Evolutionary conservation across 92 coral and sea anemone species (phyloP), one percentile per base, ranked within the genome.

Genomic region (Parazoanthus darwini): DNA sequence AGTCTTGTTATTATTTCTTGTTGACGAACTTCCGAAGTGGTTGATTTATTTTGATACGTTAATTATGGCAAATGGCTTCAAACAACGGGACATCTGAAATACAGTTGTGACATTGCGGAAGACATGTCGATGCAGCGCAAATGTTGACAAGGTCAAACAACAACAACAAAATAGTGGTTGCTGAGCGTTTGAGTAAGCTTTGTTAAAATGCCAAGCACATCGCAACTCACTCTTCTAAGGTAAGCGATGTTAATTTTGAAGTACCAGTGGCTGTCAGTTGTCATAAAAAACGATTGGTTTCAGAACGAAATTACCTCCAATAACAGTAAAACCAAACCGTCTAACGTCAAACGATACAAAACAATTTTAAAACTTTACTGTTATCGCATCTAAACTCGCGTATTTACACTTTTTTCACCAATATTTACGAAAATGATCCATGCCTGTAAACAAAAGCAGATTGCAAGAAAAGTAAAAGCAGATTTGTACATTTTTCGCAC

Each of bases 21-120:
- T 6, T 74, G 79, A 74, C 79, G 43, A 36, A 74, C 22, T 66
- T 74, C 79, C 48, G 79, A 33, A 74, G 79, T 74, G 50, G 20
- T 74, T 0, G 78, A 74, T 74, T 50, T 1, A 74, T 38, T 74
- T 74, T 77, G 58, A 77, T 39, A 39, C 4, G 42, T 2, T 39
- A 39, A 39, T 29, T 29, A 29, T 29, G 14, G 5, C 80, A 39
- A 77, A 77, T 42, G 56, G 26, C 8, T 77, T 11, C 80, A 77
- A 77, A 77, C 22, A 37, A 43, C 48, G 42, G 80, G 42, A 37
- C 51, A 58, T 58, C 18, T 58, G 3, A 11, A 58, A 58, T 16
- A 58, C 65, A 4, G 13, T 22, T 0, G 38, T 16, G 16, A 16
- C 76, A 16, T 71, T 0, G 77, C 16, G 77, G 77, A 72, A 72